Evolutionary conservation across 2,888 invertebrate species (phyloP).

Genomic region (Lysandra bellargus): DNA sequence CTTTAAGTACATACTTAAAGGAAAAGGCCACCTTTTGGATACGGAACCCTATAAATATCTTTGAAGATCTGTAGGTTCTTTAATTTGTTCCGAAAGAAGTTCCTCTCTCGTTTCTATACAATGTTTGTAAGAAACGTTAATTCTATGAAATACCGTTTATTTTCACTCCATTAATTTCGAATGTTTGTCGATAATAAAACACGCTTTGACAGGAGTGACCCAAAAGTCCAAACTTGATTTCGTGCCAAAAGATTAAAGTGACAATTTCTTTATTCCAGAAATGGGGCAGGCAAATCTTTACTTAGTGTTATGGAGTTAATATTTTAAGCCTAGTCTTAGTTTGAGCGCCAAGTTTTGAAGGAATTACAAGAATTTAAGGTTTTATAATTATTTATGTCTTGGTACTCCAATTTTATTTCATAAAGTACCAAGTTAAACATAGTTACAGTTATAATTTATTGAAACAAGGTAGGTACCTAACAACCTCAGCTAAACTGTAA

Average conservation of each 20-base stretch:
- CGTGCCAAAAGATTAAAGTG: conserved; percentile 27
- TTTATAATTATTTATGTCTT: not conserved
- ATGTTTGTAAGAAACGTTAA: not conserved
- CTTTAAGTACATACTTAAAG: too few species aligned
- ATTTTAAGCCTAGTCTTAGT: conserved; percentile 12
- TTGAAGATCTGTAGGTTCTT: not conserved
- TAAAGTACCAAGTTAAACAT: too few species aligned
- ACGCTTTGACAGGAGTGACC: conserved; percentile 24
- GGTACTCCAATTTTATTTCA: too few species aligned
- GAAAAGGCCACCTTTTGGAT: too few species aligned
- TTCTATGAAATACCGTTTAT: conserved; percentile 11
- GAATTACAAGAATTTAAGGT: not conserved
- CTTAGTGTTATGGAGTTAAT: conserved; percentile 14
- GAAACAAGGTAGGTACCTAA: too few species aligned
- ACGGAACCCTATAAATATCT: not conserved
- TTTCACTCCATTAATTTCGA: conserved; percentile 18
- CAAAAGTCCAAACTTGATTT: conserved; percentile 17
- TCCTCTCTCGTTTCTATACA: not conserved
- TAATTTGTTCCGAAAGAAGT: not conserved
- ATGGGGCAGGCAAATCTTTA: conserved; percentile 1
- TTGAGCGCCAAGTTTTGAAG: not conserved
- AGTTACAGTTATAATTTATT: too few species aligned
- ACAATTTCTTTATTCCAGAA: conserved; percentile 22
- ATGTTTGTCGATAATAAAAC: conserved; percentile 17
- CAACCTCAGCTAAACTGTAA: too few species aligned